phyloP scores from a whole-genome alignment of 2,113 vertebrate species.

The Corynorhinus townsendii region DNA sequence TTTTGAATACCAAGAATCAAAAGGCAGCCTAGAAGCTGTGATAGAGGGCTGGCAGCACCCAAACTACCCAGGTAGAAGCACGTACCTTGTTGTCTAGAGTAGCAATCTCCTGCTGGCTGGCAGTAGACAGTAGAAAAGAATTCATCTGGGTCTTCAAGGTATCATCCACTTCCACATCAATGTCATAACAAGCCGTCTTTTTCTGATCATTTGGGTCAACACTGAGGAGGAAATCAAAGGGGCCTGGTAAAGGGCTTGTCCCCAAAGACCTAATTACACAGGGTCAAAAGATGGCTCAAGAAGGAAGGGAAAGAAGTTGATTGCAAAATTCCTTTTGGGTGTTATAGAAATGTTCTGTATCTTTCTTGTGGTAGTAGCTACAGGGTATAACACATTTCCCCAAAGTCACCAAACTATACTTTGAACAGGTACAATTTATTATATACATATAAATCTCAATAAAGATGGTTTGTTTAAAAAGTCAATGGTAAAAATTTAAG shows the following conservation, averaged over 20 bases:
- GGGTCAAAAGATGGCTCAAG: background rate
- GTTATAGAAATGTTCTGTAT: background rate
- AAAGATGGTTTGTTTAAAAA: background rate
- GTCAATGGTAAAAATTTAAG: background rate
- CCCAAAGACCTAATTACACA: background rate
- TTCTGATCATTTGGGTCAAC: conserved; percentile 99
- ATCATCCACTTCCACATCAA: conserved; percentile 99
- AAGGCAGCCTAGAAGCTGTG: background rate
- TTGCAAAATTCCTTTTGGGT: background rate
- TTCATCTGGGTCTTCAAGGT: conserved; percentile 99
- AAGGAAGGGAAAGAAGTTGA: background rate
- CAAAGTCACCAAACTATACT: background rate
- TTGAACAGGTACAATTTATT: background rate
- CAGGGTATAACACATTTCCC: background rate
- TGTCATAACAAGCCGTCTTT: conserved; percentile 99
- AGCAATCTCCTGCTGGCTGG: conserved; percentile 98
- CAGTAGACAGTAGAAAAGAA: conserved; percentile 97
- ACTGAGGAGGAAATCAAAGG: conserved; percentile 74
- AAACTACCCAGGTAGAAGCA: background rate
- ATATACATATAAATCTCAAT: background rate
- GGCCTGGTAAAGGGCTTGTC: background rate
- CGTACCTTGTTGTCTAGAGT: conserved; percentile 97
- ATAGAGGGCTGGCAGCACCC: background rate
- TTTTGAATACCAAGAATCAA: background rate
- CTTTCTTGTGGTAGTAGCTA: background rate